Conservation (phyloP, 2,113 vertebrate species). For the Coryphaenoides rupestris region DNA sequence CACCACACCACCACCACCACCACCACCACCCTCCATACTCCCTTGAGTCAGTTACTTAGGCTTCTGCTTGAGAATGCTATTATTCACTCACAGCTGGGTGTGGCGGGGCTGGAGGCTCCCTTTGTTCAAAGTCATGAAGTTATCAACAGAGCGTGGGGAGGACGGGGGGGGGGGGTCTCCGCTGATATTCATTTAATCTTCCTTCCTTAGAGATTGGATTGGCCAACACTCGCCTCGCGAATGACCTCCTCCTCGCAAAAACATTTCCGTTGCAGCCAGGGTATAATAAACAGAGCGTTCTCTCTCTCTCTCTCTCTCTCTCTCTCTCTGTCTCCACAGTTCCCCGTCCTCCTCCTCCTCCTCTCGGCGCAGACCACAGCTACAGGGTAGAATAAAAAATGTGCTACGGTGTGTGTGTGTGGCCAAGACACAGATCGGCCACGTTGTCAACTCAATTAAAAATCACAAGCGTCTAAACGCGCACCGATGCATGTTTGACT, state of each 20-base stretch:
- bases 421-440: background rate
- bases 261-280: slow-evolving; percentile 22
- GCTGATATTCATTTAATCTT: slow-evolving; percentile 39
- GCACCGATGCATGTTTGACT: too few relatives aligned
- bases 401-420: too few relatives aligned
- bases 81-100: slow-evolving; percentile 16
- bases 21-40: too few relatives aligned
- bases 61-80: slow-evolving; percentile 16
- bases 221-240: slow-evolving; percentile 39
- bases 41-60: slow-evolving; percentile 3
- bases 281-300: slow-evolving; percentile 15
- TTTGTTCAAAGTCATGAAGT: slow-evolving; percentile 37
- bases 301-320: slow-evolving; percentile 34
- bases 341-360: slow-evolving; percentile 17
- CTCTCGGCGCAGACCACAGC: slow-evolving; percentile 25
- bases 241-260: slow-evolving; percentile 44
- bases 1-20: too few relatives aligned
- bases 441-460: slow-evolving; percentile 46
- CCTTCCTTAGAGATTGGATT: slow-evolving; percentile 45
- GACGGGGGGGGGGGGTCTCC: slow-evolving; percentile 4
- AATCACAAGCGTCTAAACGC: slow-evolving; percentile 12
- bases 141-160: slow-evolving; percentile 40
- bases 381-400: background rate
- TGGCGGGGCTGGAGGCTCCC: slow-evolving; percentile 9
- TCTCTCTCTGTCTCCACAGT: slow-evolving; percentile 35